Evolutionary conservation across 2,113 vertebrate species (phyloP), one percentile per base, ranked within the genome.

Genomic region (Petroica traversi): DNA sequence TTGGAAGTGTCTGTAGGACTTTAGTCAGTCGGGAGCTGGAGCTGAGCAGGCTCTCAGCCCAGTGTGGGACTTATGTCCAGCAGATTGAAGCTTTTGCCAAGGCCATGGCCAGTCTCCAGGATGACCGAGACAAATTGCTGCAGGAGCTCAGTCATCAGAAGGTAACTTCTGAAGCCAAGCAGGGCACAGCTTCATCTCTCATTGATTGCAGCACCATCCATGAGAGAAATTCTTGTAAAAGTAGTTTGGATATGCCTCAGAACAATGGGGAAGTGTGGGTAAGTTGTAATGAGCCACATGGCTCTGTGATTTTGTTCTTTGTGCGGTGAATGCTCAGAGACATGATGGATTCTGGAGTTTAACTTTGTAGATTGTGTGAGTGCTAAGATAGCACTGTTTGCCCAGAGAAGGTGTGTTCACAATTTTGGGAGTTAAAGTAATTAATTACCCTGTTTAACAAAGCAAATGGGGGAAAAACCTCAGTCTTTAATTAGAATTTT

Each of bases 61-160:
- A 99, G 54, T 98, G 98, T 31, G 90, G 54, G 41, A 72, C 23
- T 12, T 98, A 96, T 26, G 85, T 49, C 93, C 96, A 98, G 49
- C 98, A 99, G 97, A 96, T 99, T 33, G 96, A 98, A 8, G 98
- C 98, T 0, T 99, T 99, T 97, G 98, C 98, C 93, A 98, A 98
- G 64, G 98, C 99, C 45, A 99, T 99, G 99, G 98, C 98, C 94
- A 99, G 98, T 78, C 98, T 99, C 52, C 99, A 99, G 68, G 97
- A 98, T 62, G 98, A 99, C 59, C 97, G 99, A 54, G 99, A 99
- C 93, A 92, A 98, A 86, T 92, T 99, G 96, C 91, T 98, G 79
- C 98, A 98, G 54, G 97, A 98, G 23, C 95, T 99, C 88, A 74
- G 93, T 46, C 94, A 76, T 23, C 94, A 97, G 96, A 98, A 97